Conservation (phyloP, 2,113 vertebrate genomes). For the Syrrhaptes paradoxus region DNA sequence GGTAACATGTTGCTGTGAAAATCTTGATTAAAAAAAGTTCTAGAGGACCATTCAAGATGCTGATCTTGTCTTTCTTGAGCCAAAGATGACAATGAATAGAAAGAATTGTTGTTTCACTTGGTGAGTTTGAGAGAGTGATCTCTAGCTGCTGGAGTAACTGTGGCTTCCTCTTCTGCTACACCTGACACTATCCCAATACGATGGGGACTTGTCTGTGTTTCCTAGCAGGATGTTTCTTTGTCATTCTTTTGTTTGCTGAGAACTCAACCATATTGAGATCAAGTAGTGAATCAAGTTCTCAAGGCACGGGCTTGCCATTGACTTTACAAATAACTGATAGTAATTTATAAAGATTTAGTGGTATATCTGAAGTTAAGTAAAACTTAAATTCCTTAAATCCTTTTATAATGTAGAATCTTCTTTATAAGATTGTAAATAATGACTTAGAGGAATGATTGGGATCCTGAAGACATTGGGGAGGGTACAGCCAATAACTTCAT, state of each 20-base stretch:
- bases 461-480: neutral
- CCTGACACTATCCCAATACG: accelerated
- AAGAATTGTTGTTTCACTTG: neutral
- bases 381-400: neutral
- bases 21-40: neutral
- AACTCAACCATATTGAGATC: neutral
- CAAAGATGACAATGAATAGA: neutral
- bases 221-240: neutral
- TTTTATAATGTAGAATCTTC: neutral
- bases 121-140: neutral
- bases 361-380: neutral
- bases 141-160: neutral
- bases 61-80: neutral
- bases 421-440: neutral
- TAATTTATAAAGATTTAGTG: neutral
- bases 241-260: neutral
- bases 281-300: neutral
- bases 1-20: neutral
- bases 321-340: neutral
- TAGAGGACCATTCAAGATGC: neutral
- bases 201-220: neutral
- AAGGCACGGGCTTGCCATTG: neutral
- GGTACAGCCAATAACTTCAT: neutral
- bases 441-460: neutral
- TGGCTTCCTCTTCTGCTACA: neutral